A percentile compares a stretch with the other conserved stretches of the same genome.
Evolutionary conservation across 2,797 vertebrate genomes (phyloP).

Genomic region (Sandelia bainsii): DNA sequence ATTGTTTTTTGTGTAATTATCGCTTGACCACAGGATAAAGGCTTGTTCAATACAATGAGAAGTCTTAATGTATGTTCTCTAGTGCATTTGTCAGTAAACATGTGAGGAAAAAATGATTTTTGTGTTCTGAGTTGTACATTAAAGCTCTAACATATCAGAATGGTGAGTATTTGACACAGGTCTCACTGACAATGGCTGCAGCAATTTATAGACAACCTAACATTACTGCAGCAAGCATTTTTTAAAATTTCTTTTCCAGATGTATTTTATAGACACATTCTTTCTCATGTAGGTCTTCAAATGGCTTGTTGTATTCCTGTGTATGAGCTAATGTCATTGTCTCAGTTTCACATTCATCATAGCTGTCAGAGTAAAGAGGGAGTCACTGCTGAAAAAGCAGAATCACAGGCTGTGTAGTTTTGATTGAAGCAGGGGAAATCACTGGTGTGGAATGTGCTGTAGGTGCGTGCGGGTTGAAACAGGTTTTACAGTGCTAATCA

Average conservation of each 20-base stretch:
- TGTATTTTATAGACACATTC: constrained; percentile 40
- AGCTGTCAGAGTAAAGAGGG: constrained; percentile 64
- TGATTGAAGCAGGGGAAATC: constrained; percentile 46
- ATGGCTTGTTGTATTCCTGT: constrained; percentile 48
- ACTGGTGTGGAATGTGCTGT: constrained; percentile 55
- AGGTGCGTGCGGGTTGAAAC: constrained; percentile 52
- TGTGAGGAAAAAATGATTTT: background rate
- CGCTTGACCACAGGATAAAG: constrained; percentile 7
- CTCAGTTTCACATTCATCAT: constrained; percentile 70
- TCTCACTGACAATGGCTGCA: constrained; percentile 10
- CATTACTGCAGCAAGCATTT: constrained; percentile 3
- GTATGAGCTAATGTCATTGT: constrained; percentile 40
- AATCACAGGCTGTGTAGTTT: constrained; percentile 49
- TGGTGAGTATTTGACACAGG: no score
- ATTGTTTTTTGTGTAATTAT: constrained; percentile 12
- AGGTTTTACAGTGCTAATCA: constrained; percentile 62
- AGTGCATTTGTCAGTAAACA: background rate
- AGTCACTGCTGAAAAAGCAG: constrained; percentile 61
- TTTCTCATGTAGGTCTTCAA: constrained; percentile 38
- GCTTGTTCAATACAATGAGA: background rate
- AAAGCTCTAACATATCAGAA: no score
- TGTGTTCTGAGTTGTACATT: no score
- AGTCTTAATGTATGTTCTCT: background rate
- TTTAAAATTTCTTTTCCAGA: constrained; percentile 23
- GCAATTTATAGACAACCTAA: constrained; percentile 16